phyloP scores from a whole-genome alignment of 2,888 invertebrate genomes.

The Yponomeuta cagnagella region DNA sequence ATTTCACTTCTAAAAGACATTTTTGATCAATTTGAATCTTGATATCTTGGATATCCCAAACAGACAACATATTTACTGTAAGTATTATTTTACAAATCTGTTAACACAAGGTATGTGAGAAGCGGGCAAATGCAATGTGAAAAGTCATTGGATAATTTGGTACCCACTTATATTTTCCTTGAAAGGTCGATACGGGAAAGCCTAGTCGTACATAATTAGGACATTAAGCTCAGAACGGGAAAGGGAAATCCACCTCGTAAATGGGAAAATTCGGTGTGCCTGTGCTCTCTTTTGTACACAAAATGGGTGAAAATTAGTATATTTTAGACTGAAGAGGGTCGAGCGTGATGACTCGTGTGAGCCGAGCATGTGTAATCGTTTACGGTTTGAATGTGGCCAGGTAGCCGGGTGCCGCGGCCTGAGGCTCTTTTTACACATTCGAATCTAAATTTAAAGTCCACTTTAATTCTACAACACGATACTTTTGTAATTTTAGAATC shows the following conservation, averaged over 20 bases:
- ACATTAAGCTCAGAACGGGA: conserved; percentile 46
- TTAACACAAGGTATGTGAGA: too few species aligned
- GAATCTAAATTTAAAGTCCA: neutral
- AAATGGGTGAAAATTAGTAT: conserved; percentile 33
- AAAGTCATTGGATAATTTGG: conserved; percentile 27
- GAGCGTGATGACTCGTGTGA: conserved; percentile 17
- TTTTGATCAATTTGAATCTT: too few species aligned
- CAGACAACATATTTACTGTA: too few species aligned
- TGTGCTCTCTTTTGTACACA: conserved; percentile 29
- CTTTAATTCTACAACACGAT: neutral
- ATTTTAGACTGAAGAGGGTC: conserved; percentile 23
- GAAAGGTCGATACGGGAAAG: conserved; percentile 36
- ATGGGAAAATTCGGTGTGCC: conserved; percentile 37
- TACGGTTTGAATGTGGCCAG: neutral
- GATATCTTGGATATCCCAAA: too few species aligned
- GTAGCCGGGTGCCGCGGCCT: neutral
- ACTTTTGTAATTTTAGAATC: neutral
- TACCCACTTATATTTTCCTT: conserved; percentile 32
- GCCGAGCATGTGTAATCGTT: conserved; percentile 7
- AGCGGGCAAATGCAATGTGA: conserved; percentile 35
- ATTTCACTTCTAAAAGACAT: too few species aligned
- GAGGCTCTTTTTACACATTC: neutral
- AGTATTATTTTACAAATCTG: too few species aligned
- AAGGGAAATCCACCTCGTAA: conserved; percentile 43
- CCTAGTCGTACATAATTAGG: conserved; percentile 51